A percentile compares a stretch with the other conserved stretches of the same genome.
Conservation (phyloP, 2,888 invertebrate genomes). For the Apamea anceps region DNA sequence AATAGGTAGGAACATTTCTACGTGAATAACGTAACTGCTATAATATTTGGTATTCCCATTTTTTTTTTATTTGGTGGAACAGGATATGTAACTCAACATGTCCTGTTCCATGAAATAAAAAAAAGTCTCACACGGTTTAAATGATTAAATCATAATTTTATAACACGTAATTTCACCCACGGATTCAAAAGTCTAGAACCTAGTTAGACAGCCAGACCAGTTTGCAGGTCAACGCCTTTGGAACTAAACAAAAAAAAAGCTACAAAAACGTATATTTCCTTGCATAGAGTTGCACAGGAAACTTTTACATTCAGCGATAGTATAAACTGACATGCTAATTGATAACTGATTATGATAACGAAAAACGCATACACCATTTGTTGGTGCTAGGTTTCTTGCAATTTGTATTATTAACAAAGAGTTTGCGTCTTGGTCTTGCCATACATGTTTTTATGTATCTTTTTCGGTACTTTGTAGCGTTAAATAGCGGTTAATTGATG, state of each 20-base stretch:
- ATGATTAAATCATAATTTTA: not conserved
- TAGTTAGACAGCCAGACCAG: constrained; percentile 42
- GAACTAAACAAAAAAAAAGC: constrained; percentile 30
- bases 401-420: constrained; percentile 53
- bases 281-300: constrained; percentile 35
- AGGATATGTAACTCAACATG: not conserved
- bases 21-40: not conserved
- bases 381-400: constrained; percentile 40
- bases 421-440: constrained; percentile 22
- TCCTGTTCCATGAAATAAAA: not conserved
- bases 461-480: constrained; percentile 33
- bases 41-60: not conserved
- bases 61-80: not conserved
- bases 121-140: not conserved
- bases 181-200: constrained; percentile 23
- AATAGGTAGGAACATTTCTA: not conserved
- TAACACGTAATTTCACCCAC: constrained; percentile 12
- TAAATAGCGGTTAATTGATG: constrained; percentile 67
- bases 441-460: constrained; percentile 20
- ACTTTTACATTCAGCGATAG: constrained; percentile 34
- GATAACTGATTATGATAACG: constrained; percentile 59
- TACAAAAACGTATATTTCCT: constrained; percentile 33
- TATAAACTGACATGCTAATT: constrained; percentile 46
- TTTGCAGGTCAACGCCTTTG: constrained; percentile 45
- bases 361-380: constrained; percentile 43